phyloP scores from a whole-genome alignment of 2,797 vertebrate genomes.

The Trachops cirrhosus region DNA sequence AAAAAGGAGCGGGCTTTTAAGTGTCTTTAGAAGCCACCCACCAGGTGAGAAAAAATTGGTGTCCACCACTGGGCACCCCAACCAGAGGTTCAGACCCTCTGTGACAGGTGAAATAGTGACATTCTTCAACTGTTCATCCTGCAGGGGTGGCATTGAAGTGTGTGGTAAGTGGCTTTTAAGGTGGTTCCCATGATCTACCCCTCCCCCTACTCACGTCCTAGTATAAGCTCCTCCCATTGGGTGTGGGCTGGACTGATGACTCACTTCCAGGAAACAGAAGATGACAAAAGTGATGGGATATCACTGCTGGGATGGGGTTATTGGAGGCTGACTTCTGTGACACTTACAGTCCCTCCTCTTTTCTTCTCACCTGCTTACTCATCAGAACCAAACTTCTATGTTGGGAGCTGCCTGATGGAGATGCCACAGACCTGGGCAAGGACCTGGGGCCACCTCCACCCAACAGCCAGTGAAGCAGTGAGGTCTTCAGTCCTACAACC shows the following conservation, averaged over 20 bases:
- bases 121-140: background rate
- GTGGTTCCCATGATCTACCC: background rate
- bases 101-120: accelerated
- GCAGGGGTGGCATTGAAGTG: no score
- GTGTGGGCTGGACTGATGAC: background rate
- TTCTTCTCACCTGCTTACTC: background rate
- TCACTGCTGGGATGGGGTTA: background rate
- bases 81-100: background rate
- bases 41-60: background rate
- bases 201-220: accelerated
- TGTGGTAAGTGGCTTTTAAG: no score
- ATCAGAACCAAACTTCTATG: no score
- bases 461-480: background rate
- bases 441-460: accelerated
- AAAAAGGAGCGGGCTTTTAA: background rate
- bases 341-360: accelerated
- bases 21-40: background rate
- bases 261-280: background rate
- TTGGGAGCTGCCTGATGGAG: no score
- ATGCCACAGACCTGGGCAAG: background rate
- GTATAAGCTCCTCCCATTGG: background rate
- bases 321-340: no score
- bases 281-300: background rate
- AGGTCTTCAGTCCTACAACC: background rate
- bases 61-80: background rate